A percentile compares a stretch with the other conserved stretches of the same genome.
Conservation (phyloP, 2,797 vertebrate species). For the Ambastaia sidthimunki region DNA sequence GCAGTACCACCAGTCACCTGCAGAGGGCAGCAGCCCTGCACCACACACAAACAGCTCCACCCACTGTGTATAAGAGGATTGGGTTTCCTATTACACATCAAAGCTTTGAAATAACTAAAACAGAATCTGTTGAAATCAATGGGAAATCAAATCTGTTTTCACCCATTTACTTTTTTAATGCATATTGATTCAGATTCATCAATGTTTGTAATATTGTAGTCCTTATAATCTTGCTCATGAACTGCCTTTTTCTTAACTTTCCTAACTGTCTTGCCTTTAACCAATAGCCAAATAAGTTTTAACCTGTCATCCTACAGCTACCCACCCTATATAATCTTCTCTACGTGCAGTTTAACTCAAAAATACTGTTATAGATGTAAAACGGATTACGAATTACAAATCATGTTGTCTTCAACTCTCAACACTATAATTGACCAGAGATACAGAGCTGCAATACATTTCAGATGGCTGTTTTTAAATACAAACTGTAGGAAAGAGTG, state of each 20-base stretch:
- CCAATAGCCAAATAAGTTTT: no score
- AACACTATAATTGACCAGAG: neutral
- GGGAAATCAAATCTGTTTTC: neutral
- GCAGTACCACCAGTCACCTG: slow-evolving; percentile 36
- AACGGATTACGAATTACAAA: no score
- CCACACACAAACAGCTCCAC: slow-evolving; percentile 37
- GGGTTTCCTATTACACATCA: neutral
- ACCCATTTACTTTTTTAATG: no score
- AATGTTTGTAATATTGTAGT: no score
- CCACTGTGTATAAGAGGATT: neutral
- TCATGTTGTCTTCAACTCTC: neutral
- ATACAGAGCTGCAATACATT: neutral
- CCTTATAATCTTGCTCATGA: no score
- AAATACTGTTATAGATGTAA: no score
- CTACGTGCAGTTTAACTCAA: no score
- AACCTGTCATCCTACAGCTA: no score
- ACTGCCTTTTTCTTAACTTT: no score
- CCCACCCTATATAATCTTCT: no score
- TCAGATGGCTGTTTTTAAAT: slow-evolving; percentile 11
- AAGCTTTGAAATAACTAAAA: slow-evolving; percentile 4
- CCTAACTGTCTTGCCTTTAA: no score
- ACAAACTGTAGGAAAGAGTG: slow-evolving; percentile 13
- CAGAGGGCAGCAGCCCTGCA: slow-evolving; percentile 43
- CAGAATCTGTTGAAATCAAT: neutral
- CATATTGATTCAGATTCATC: no score